phyloP scores from a whole-genome alignment of 2,888 invertebrate species.

The Euzophera pinguis region DNA sequence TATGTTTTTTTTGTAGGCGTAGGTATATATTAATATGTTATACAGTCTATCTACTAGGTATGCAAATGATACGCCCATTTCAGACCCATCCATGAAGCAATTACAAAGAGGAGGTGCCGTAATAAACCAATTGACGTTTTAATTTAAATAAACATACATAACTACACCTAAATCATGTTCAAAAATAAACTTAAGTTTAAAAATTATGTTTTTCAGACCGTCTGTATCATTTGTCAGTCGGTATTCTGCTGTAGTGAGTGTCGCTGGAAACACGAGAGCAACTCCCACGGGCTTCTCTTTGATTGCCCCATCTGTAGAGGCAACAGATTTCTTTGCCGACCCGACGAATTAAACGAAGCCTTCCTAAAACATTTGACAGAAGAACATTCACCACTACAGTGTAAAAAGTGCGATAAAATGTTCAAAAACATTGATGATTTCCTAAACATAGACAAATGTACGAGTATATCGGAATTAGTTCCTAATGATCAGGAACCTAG shows the following conservation, averaged over 20 bases:
- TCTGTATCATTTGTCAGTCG: constrained; percentile 64
- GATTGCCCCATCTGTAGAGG: constrained; percentile 69
- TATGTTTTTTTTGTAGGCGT: not conserved
- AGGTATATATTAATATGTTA: too few species aligned
- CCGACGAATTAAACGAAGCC: constrained; percentile 43
- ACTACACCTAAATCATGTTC: too few species aligned
- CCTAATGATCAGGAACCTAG: constrained; percentile 31
- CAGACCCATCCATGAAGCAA: too few species aligned
- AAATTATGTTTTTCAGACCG: constrained; percentile 44
- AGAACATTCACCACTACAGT: constrained; percentile 61
- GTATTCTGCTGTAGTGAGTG: constrained; percentile 68
- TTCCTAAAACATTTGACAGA: constrained; percentile 53
- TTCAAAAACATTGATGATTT: constrained; percentile 64
- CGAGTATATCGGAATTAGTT: constrained; percentile 59
- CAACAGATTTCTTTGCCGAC: constrained; percentile 50
- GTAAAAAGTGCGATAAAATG: constrained; percentile 57
- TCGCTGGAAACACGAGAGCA: constrained; percentile 61
- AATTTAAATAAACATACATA: too few species aligned
- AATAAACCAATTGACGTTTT: too few species aligned
- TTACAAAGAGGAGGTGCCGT: too few species aligned
- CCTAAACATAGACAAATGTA: constrained; percentile 52
- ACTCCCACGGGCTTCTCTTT: constrained; percentile 53
- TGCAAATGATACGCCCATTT: too few species aligned
- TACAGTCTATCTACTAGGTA: too few species aligned
- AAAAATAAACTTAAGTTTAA: not conserved